Percentiles rank a stretch among this genome's conserved stretches.
Evolutionary conservation across 92 coral and sea anemone genomes (phyloP).

Genomic region (Porites divaricata): DNA sequence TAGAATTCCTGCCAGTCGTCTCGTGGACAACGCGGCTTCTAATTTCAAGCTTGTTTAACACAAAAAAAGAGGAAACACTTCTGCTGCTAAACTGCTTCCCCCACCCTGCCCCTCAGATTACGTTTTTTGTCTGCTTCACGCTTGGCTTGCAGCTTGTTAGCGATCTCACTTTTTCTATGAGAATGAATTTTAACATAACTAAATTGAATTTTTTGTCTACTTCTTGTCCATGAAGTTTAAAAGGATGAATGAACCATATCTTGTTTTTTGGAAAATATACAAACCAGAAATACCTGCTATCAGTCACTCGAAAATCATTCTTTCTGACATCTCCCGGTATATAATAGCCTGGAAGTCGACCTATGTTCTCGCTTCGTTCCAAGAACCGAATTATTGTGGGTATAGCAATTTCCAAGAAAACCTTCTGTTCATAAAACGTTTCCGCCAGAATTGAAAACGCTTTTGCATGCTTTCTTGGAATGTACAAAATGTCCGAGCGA

Average conservation of each 20-base stretch:
- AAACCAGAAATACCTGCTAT: conserved; percentile 89
- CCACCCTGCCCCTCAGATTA: neutral
- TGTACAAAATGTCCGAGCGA: conserved; percentile 78
- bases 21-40: too few relatives aligned
- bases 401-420: conserved; percentile 83
- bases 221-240: conserved; percentile 75
- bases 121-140: neutral
- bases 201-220: conserved; percentile 79
- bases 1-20: too few relatives aligned
- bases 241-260: conserved; percentile 85
- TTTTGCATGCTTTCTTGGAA: conserved; percentile 73
- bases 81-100: too few relatives aligned
- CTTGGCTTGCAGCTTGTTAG: conserved; percentile 46
- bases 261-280: conserved; percentile 77
- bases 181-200: conserved; percentile 69
- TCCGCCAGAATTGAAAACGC: conserved; percentile 71
- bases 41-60: too few relatives aligned
- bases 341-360: conserved; percentile 71
- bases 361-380: conserved; percentile 61
- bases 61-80: too few relatives aligned
- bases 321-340: conserved; percentile 81
- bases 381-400: conserved; percentile 80
- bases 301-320: conserved; percentile 75
- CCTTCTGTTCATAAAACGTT: conserved; percentile 65
- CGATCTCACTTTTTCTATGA: conserved; percentile 68